Evolutionary conservation across 2,797 vertebrate genomes (phyloP).

Genomic region (Gymnothorax reevesii): DNA sequence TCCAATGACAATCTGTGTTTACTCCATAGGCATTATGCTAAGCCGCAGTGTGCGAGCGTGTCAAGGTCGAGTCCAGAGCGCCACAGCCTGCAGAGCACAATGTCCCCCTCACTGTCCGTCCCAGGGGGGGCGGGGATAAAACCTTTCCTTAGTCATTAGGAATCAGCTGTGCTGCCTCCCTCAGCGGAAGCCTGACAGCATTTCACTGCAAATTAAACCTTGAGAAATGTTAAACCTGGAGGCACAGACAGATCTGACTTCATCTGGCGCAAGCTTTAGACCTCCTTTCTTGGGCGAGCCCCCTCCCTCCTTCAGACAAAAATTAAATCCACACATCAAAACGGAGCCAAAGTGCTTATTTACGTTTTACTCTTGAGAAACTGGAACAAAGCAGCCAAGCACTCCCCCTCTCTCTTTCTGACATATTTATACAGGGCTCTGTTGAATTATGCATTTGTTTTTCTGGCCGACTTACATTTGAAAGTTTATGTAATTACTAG

Average conservation of each 20-base stretch:
- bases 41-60: background rate
- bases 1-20: background rate
- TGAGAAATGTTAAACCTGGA: background rate
- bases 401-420: background rate
- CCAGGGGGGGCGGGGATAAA: background rate
- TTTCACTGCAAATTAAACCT: slow-evolving; percentile 17
- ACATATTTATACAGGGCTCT: background rate
- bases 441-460: slow-evolving; percentile 12
- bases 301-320: background rate
- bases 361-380: background rate
- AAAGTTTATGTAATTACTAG: slow-evolving; percentile 13
- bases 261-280: background rate
- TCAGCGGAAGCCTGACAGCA: background rate
- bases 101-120: background rate
- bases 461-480: background rate
- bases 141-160: background rate
- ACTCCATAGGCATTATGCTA: background rate
- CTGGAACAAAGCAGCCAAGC: slow-evolving; percentile 9
- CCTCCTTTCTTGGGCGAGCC: background rate
- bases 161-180: slow-evolving; percentile 1
- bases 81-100: background rate
- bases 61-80: background rate
- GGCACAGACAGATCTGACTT: background rate
- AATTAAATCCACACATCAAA: background rate
- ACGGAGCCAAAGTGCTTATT: background rate